Evolutionary conservation across 2,888 invertebrate genomes (phyloP), one percentile per base, ranked within the genome.

Genomic region (Rhingia rostrata): DNA sequence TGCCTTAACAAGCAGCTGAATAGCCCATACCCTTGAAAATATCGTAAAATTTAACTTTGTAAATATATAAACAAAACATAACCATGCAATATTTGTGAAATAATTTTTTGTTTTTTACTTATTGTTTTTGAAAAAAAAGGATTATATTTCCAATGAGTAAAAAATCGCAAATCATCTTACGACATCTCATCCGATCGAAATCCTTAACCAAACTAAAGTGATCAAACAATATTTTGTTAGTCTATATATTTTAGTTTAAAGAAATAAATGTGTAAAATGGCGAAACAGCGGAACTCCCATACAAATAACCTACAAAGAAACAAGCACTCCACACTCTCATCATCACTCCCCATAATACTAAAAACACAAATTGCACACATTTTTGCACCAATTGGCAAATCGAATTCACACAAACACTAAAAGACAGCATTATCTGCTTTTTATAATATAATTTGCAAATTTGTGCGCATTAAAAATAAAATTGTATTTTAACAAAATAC

Each of bases 211-310:
- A 78, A 83, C 78, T 79, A 39, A 83, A 83, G 73, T 72, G 66
- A 80, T 75, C 47, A 37, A 80, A 77, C 69, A 54, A 70, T 53
- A 70, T 61, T 72, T 66, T 70, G 60, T 73, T 67, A 54, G 3
- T 12, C 7, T 12, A 32, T 47, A 60, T 22, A 12, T 35, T 58
- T 61, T 60, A 49, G 56, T 30, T 56, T 14, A 14, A 56, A 60
- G 53, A 79, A 74, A 61, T 72, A 67, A 66, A 72, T 78, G 67
- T 80, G 83, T 86, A 85, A 86, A 88, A 88, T 87, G 87, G 87
- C 87, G 87, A 87, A 88, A 88, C 88, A 87, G 88, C 87, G 87
- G 87, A 87, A 87, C 82, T 87, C 86, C 86, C 72, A 73, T 79
- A 86, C 79, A 72, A 70, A 54, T 80, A 74, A 75, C 70, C 70